These are phyloP conservation scores for Furcifer pardalis DNA, from an alignment of 2,797 vertebrate genomes.

Conservation along the genomic window DNA sequence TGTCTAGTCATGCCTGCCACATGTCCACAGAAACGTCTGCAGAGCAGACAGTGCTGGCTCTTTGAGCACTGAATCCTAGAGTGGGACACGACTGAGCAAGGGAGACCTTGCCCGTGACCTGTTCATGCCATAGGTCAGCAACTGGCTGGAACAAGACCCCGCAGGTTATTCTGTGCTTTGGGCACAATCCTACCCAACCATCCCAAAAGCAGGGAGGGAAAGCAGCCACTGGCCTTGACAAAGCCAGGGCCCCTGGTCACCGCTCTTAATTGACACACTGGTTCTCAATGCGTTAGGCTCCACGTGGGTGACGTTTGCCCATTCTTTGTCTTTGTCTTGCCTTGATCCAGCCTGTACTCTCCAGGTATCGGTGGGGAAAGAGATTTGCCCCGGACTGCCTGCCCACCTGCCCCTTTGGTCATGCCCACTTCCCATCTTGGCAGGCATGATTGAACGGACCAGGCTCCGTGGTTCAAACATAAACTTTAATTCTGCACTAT, in stretches of 20 bases:
- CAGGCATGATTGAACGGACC: not conserved
- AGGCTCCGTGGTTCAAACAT: not conserved
- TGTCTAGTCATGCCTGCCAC: too few species aligned
- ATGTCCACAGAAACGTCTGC: too few species aligned
- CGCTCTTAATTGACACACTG: not conserved
- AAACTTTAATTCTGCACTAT: conserved; percentile 11
- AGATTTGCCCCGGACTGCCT: too few species aligned
- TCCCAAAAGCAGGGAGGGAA: not conserved
- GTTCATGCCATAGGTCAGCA: not conserved
- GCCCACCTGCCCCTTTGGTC: too few species aligned
- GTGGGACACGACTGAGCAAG: too few species aligned
- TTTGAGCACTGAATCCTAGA: too few species aligned
- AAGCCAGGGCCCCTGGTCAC: not conserved
- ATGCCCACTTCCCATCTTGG: too few species aligned
- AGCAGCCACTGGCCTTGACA: too few species aligned
- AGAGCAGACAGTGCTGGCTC: too few species aligned
- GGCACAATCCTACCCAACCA: not conserved
- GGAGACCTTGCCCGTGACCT: too few species aligned
- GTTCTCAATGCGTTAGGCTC: not conserved
- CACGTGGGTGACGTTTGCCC: not conserved
- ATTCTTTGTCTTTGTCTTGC: not conserved
- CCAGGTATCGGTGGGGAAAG: too few species aligned
- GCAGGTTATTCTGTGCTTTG: not conserved
- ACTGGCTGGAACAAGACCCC: not conserved
- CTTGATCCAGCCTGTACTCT: not conserved